These are phyloP conservation scores for Araneus ventricosus DNA, from an alignment of 1,140 invertebrate genomes.

Conservation along the genomic window DNA sequence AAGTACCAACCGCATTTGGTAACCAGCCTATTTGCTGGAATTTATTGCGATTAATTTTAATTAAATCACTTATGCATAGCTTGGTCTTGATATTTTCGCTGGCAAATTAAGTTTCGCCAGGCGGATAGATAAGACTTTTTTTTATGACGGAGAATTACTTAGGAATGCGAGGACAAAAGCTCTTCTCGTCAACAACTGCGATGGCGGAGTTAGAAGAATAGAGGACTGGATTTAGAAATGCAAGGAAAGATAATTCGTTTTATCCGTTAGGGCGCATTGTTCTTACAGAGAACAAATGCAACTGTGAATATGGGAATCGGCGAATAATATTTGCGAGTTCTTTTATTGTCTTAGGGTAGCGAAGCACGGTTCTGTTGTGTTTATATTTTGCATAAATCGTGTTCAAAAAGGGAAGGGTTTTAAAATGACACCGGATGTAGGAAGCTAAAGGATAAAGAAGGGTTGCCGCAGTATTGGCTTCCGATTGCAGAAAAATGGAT, in stretches of 20 bases:
- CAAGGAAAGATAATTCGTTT: slow-evolving; percentile 15
- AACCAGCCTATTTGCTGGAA: no score
- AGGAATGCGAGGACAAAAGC: slow-evolving; percentile 34
- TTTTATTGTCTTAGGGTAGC: neutral
- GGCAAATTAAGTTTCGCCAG: no score
- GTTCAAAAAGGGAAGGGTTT: neutral
- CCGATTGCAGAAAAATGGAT: no score
- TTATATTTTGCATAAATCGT: neutral
- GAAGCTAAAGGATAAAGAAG: neutral
- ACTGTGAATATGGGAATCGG: neutral
- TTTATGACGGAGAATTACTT: slow-evolving; percentile 34
- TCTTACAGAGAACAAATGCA: neutral
- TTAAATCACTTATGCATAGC: no score
- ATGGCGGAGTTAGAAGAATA: slow-evolving; percentile 17
- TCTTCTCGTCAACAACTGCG: slow-evolving; percentile 11
- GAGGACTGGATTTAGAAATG: neutral
- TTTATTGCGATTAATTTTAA: no score
- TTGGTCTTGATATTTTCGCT: no score
- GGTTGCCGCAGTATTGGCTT: neutral
- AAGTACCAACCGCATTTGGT: no score
- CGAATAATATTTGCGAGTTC: slow-evolving; percentile 13
- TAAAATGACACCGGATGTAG: neutral
- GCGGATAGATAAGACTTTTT: slow-evolving; percentile 32
- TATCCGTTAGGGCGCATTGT: slow-evolving; percentile 23
- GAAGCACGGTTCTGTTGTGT: neutral